Conservation (phyloP, 2,888 invertebrate species). For the Phengaris arion region DNA sequence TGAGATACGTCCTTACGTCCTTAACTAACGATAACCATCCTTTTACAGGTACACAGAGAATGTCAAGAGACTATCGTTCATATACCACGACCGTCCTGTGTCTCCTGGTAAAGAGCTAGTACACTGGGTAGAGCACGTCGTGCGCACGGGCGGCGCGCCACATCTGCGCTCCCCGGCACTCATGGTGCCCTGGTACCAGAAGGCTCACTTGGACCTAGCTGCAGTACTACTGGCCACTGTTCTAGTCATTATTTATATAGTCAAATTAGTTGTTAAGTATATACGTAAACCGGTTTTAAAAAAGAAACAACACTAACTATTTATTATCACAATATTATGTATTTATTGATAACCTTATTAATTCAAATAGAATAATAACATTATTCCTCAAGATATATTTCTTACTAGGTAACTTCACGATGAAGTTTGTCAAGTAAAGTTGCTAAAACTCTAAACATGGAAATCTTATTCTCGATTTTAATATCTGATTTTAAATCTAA, state of each 20-base stretch:
- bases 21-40: not conserved
- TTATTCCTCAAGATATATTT: too few relatives aligned
- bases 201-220: conserved; percentile 51
- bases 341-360: not conserved
- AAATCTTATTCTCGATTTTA: too few relatives aligned
- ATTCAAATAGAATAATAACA: not conserved
- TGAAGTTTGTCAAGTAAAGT: too few relatives aligned
- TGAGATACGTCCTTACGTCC: too few relatives aligned
- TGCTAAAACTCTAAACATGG: too few relatives aligned
- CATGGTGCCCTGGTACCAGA: conserved; percentile 52
- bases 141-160: conserved; percentile 41
- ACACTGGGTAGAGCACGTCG: conserved; percentile 45
- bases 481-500: too few relatives aligned
- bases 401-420: too few relatives aligned
- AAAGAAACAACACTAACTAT: not conserved
- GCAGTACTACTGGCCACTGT: not conserved
- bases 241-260: not conserved
- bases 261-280: not conserved
- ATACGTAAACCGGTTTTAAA: not conserved
- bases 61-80: conserved; percentile 40
- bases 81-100: conserved; percentile 44
- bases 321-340: not conserved
- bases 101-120: conserved; percentile 56
- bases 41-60: conserved; percentile 41
- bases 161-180: conserved; percentile 53